Conservation (phyloP, 35 echinoderm and acorn worm genomes). For the Patiria miniata region DNA sequence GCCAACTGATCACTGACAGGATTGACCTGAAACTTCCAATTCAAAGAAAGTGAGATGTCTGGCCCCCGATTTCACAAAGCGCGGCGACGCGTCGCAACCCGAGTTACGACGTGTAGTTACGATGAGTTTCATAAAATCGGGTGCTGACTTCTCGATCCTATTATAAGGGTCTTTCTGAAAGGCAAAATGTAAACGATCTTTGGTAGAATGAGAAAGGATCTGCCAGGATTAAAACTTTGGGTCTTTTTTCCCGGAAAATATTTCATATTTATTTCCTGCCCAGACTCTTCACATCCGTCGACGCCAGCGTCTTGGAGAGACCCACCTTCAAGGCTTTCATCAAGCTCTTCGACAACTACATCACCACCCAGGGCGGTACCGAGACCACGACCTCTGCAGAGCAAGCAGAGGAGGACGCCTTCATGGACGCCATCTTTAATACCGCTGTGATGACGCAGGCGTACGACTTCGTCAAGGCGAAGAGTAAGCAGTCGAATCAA, state of each 20-base stretch:
- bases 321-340: slow-evolving; percentile 62
- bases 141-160: no score
- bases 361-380: slow-evolving; percentile 19
- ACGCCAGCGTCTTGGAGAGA: slow-evolving; percentile 36
- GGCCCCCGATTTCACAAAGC: no score
- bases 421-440: slow-evolving; percentile 73
- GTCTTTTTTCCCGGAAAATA: no score
- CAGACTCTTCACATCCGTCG: slow-evolving; percentile 57
- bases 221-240: background rate
- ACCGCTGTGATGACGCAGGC: slow-evolving; percentile 64
- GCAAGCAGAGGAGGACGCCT: slow-evolving; percentile 50
- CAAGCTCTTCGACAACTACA: slow-evolving; percentile 72
- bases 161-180: no score
- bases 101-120: no score
- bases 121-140: no score
- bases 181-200: no score
- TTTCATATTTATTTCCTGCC: background rate
- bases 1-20: no score
- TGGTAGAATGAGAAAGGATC: no score
- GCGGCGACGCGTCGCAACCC: no score
- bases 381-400: slow-evolving; percentile 51
- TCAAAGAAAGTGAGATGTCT: no score
- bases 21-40: no score
- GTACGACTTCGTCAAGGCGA: slow-evolving; percentile 48
- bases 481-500: slow-evolving; percentile 61